Percentiles rank a stretch among this genome's conserved stretches.
Evolutionary conservation across 2,113 vertebrate species (phyloP).

Genomic region (Scomber colias): DNA sequence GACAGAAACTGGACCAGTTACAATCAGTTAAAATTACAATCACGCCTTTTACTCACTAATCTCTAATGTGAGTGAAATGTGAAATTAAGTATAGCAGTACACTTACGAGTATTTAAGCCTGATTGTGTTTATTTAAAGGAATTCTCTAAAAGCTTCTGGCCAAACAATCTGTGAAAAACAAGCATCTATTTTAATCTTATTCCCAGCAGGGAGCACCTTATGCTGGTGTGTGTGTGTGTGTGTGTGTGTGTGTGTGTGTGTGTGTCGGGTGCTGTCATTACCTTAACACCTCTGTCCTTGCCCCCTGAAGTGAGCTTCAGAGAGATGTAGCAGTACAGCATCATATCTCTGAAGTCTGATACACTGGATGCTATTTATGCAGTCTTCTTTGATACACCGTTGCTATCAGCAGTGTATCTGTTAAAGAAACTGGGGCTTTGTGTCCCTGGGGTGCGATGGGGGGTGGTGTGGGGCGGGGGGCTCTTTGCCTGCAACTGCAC

Average conservation of each 20-base stretch:
- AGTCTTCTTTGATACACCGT: slow-evolving; percentile 33
- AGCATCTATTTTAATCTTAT: slow-evolving; percentile 68
- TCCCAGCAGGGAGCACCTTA: slow-evolving; percentile 59
- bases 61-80: neutral
- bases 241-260: neutral
- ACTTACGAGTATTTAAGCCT: neutral
- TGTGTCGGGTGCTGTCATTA: slow-evolving; percentile 15
- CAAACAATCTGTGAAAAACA: slow-evolving; percentile 52
- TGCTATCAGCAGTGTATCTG: slow-evolving; percentile 12
- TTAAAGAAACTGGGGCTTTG: neutral
- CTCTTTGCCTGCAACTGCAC: neutral
- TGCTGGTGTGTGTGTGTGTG: neutral
- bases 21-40: neutral
- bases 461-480: neutral
- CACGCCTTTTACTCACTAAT: neutral
- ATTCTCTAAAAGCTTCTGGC: slow-evolving; percentile 37
- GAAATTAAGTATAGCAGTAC: slow-evolving; percentile 12
- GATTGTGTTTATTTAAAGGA: slow-evolving; percentile 17
- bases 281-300: slow-evolving; percentile 10
- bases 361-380: slow-evolving; percentile 2
- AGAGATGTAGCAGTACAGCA: slow-evolving; percentile 6
- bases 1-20: neutral
- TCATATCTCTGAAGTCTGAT: slow-evolving; percentile 23
- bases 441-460: neutral
- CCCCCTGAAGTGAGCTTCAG: slow-evolving; percentile 29